Base-by-base conservation (phyloP, 1,140 invertebrate species). In the Bradynema listronoti region DNA sequence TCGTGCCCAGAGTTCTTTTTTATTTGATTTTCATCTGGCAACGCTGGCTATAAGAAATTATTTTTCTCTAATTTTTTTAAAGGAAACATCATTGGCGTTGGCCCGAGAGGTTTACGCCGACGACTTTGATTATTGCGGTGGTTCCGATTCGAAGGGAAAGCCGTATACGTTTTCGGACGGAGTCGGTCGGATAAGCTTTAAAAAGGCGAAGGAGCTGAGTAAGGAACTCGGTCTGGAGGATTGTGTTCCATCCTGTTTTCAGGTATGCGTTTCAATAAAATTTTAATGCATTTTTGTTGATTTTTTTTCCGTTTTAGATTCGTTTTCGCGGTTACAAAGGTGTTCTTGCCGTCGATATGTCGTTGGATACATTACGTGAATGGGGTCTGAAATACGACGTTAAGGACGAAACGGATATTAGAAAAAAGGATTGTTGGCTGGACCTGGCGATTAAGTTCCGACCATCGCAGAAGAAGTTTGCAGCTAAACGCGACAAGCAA, bases 91-190 rank as follows among this genome's bases (percentile, higher is more conserved):
- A 2, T 43, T 67, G 29, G 47, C 51, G n/a, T 46, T 66, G 59
- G 65, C 65, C 16, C 64, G 63, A 2, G 32, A 42, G 3, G 34
- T 19, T 7, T 65, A 65, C 33, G 39, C 56, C n/a, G 50, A 32
- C 16, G 43, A 41, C 34, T 39, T 32, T 30, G 68, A 71, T 24
- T 57, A 53, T 24, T 32, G 33, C 22, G 68, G 68, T 29, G 68
- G 68, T 9, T 16, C 24, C 7, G 58, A 67, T 63, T 36, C 32
- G 11, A 61, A 53, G 29, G 47, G 56, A 1, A 47, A 73, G 25
- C 63, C 71, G 0, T 71, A 70, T 43, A 60, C 30, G 30, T 71
- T 73, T 32, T 71, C 69, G 11, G 69, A 71, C 45, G 69, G 69
- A 7, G 57, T 66, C 43, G 69, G 69, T 2, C 43, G 43, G 1